A percentile compares a stretch with the other conserved stretches of the same genome.
Evolutionary conservation across 2,888 invertebrate species (phyloP).

Genomic region (Trissolcus brochymenae): DNA sequence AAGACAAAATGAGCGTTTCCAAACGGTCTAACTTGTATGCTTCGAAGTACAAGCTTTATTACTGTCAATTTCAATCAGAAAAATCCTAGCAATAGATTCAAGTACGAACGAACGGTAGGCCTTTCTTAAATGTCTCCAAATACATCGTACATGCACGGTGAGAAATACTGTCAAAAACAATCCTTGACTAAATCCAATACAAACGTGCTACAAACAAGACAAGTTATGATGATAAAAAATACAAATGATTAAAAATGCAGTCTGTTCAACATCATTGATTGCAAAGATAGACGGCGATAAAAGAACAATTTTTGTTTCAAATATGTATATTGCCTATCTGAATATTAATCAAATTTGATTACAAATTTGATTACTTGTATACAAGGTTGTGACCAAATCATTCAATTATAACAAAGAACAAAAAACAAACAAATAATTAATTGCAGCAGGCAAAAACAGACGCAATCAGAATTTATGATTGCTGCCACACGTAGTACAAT

Average conservation of each 20-base stretch:
- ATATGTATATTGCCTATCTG: too few relatives aligned
- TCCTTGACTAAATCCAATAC: too few relatives aligned
- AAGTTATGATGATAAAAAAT: too few relatives aligned
- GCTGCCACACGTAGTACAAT: conserved; percentile 29
- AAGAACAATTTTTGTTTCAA: too few relatives aligned
- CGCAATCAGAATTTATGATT: conserved; percentile 19
- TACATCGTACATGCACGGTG: conserved; percentile 26
- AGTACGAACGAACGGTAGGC: conserved; percentile 27
- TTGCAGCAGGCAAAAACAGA: conserved; percentile 25
- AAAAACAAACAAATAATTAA: conserved; percentile 7
- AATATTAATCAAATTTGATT: too few relatives aligned
- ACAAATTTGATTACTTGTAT: not conserved
- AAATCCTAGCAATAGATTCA: conserved; percentile 40
- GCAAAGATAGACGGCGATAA: too few relatives aligned
- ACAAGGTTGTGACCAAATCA: conserved; percentile 55
- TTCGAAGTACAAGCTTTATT: not conserved
- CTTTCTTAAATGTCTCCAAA: conserved; percentile 28
- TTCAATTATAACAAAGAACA: conserved; percentile 29
- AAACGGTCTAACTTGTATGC: conserved; percentile 35
- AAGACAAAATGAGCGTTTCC: conserved; percentile 44
- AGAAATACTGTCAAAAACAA: conserved; percentile 29
- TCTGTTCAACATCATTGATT: too few relatives aligned
- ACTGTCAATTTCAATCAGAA: conserved; percentile 44
- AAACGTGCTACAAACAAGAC: too few relatives aligned
- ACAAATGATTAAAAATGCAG: too few relatives aligned